These are phyloP conservation scores for Rhincodon typus DNA, from an alignment of 2,797 vertebrate species.

Conservation along the genomic window DNA sequence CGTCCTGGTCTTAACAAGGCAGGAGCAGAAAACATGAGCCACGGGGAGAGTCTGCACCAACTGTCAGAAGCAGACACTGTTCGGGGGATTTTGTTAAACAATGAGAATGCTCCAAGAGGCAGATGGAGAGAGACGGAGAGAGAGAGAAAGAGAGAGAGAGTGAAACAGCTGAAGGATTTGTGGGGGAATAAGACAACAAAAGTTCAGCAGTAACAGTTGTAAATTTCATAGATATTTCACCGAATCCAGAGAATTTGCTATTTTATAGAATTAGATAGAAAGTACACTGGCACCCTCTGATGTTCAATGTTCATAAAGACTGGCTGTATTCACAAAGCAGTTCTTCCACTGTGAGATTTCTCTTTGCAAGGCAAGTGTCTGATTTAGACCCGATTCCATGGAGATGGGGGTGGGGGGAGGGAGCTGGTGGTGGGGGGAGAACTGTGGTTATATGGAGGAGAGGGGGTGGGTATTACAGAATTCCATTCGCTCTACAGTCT, in stretches of 20 bases:
- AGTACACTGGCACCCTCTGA: constrained; percentile 31
- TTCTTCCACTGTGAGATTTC: neutral
- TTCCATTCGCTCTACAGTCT: neutral
- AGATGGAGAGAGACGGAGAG: neutral
- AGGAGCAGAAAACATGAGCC: neutral
- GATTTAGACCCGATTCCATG: neutral
- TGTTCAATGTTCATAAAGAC: constrained; percentile 11
- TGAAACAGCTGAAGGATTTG: neutral
- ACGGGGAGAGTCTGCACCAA: neutral
- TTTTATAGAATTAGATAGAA: constrained; percentile 29
- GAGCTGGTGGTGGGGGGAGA: too few species aligned
- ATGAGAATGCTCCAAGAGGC: constrained; percentile 23
- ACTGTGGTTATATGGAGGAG: neutral
- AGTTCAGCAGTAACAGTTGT: constrained; percentile 19
- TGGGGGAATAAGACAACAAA: neutral
- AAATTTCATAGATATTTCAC: constrained; percentile 33
- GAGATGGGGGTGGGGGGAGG: neutral
- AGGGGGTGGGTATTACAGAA: neutral
- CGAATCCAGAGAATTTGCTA: neutral
- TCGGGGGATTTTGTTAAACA: neutral
- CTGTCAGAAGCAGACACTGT: neutral
- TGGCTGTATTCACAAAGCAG: constrained; percentile 37
- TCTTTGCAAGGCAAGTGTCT: neutral
- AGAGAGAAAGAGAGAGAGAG: neutral
- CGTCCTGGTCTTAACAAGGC: constrained; percentile 30